Conservation (phyloP, 2,888 invertebrate genomes). For the Apamea sordens region DNA sequence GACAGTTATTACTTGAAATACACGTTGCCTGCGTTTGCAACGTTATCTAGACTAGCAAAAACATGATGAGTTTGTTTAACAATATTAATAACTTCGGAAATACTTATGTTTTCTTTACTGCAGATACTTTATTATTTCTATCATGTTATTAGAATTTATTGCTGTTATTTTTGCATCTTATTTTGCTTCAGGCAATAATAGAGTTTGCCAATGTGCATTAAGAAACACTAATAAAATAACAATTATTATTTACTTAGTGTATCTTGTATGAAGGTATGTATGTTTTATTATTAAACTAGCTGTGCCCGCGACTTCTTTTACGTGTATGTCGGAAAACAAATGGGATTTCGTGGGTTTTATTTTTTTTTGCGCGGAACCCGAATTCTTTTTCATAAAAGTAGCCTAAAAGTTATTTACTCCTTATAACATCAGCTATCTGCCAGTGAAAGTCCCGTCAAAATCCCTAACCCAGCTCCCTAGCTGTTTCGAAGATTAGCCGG, state of each 20-base stretch:
- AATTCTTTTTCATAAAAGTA: too few relatives aligned
- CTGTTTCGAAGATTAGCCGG: too few relatives aligned
- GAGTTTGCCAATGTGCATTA: background rate
- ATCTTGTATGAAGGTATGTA: background rate
- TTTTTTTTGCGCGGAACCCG: too few relatives aligned
- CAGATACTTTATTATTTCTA: slow-evolving; percentile 1
- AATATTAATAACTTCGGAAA: slow-evolving; percentile 23
- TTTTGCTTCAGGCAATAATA: background rate
- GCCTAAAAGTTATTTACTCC: too few relatives aligned
- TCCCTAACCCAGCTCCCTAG: too few relatives aligned
- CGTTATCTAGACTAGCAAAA: slow-evolving; percentile 24
- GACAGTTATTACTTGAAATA: background rate
- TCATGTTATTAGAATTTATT: background rate
- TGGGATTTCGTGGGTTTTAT: too few relatives aligned
- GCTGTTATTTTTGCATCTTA: background rate
- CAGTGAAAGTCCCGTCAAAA: background rate
- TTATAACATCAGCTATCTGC: background rate
- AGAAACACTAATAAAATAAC: background rate
- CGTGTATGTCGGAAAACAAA: too few relatives aligned
- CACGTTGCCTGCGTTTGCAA: background rate
- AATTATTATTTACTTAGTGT: background rate
- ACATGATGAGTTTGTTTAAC: background rate
- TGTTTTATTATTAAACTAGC: too few relatives aligned
- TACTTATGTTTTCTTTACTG: background rate
- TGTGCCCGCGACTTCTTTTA: too few relatives aligned